Evolutionary conservation across 2,113 vertebrate genomes (phyloP), one percentile per base, ranked within the genome.

Genomic region (Chaenogobius annularis): DNA sequence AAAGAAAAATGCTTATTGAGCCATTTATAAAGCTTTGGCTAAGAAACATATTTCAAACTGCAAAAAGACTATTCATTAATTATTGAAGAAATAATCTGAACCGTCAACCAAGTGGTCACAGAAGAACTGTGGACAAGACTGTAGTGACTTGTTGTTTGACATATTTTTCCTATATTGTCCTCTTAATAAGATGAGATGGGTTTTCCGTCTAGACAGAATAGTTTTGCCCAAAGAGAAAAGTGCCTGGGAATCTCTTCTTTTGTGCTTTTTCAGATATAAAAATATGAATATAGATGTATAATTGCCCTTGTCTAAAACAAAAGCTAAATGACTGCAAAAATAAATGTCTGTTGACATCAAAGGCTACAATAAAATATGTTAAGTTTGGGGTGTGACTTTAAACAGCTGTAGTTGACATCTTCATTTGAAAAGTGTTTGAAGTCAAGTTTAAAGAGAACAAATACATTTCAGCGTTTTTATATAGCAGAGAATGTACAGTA

Each of bases 401-500:
- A 11, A n/a, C 61, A 63, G 61, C 61, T 63, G 58, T 9, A 15
- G 13, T 61, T 61, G 61, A 43, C 35, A 63, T 63, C 61, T 63
- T 43, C 61, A 43, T 63, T 63, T 63, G 17, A 63, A 43, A 63
- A 40, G 61, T 63, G 61, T 63, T 40, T 63, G 61, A 63, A 63
- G 9, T 19, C 61, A 10, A 43, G 17, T 19, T 19, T 63, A n/a
- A 61, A 43, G 17, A 12, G 61, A 43, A n/a, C 22, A 40, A 19
- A 63, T 63, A 63, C 61, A 63, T n/a, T 43, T n/a, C 7, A n/a
- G 10, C 20, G 61, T 35, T 63, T 63, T 62, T 61, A 61, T 61
- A 40, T 20, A 17, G 61, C 61, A 43, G 35, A 43, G 61, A 63
- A n/a, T n/a, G 61, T 63, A 63, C 61, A 63, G 35, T 63, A 63